phyloP scores from a whole-genome alignment of 2,113 vertebrate species.

The Oreotrochilus melanogaster region DNA sequence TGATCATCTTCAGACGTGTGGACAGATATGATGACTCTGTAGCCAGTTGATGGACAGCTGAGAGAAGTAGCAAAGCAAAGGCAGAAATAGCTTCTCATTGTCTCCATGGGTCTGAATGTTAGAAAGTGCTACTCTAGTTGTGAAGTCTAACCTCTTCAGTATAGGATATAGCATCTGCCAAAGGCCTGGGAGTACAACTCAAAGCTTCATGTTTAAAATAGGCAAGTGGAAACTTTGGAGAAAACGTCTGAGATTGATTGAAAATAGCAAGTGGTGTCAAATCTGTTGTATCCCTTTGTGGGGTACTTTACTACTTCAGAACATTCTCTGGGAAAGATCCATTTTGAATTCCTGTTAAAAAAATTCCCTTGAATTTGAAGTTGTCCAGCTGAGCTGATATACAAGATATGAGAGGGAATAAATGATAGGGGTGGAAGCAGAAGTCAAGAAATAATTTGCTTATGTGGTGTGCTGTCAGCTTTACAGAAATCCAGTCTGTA shows the following conservation, averaged over 20 bases:
- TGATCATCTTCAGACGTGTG: background rate
- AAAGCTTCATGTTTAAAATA: background rate
- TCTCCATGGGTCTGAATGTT: background rate
- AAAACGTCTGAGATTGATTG: background rate
- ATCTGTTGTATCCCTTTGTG: background rate
- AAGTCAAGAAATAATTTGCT: background rate
- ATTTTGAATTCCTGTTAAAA: background rate
- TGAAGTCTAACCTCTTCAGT: background rate
- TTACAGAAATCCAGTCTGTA: background rate
- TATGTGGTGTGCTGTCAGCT: background rate
- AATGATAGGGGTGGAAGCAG: background rate
- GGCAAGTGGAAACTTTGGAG: background rate
- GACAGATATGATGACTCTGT: background rate
- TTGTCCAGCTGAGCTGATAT: background rate
- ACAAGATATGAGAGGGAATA: background rate
- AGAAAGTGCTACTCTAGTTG: background rate
- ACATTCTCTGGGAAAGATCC: background rate
- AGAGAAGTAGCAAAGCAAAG: slow-evolving; percentile 35
- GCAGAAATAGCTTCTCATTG: background rate
- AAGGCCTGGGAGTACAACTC: background rate
- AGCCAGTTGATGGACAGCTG: slow-evolving; percentile 42
- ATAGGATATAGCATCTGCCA: background rate
- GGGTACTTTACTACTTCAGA: background rate
- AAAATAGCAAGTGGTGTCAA: background rate
- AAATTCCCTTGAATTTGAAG: background rate